Base-by-base conservation (phyloP, 2,113 vertebrate species). In the Chionis minor region DNA sequence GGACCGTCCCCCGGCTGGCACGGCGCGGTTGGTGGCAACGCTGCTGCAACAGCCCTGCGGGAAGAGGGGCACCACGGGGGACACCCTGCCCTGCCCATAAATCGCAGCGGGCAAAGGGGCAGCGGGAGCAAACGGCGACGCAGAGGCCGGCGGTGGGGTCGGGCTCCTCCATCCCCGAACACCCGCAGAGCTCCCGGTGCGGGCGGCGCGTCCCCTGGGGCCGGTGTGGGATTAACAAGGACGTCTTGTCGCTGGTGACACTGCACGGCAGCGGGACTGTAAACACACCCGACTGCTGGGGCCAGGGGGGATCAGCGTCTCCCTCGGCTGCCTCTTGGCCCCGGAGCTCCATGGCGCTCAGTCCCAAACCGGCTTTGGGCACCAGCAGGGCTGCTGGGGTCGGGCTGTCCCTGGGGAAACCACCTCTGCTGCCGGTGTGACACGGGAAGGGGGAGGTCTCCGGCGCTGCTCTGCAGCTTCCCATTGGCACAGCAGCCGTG, bases 201-300 rank as follows among this genome's bases (percentile, higher is more conserved):
- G 3, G 81, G 90, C 1, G 4, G 2, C 5, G 47, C 1, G 17
- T 72, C 81, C 30, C 6, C 77, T 22, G 77, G 49, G 59, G 69
- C 51, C 8, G 15, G 5, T 15, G 47, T 7, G 62, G 78, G 42
- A 88, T 52, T 24, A 47, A 84, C 67, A 70, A 74, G 86, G 81
- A 49, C 0, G 0, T 40, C 40, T 10, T 0, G 0, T 21, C 61
- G 67, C 62, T 0, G 1, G 33, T 7, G 52, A 16, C 74, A 14
- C 66, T 45, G 62, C 6, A 13, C 33, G 42, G 63, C 19, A 18
- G 56, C 15, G 1, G 0, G 9, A 5, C 35, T 1, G 4, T 38
- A 20, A 74, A 45, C 69, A 42, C 32, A 51, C 13, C 22, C 49
- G 24, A 24, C 49, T 23, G 49, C 23, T 26, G 14, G 56, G 51